These are phyloP conservation scores for Apogon hyalosoma DNA, from an alignment of 2,797 vertebrate genomes.

Conservation along the genomic window DNA sequence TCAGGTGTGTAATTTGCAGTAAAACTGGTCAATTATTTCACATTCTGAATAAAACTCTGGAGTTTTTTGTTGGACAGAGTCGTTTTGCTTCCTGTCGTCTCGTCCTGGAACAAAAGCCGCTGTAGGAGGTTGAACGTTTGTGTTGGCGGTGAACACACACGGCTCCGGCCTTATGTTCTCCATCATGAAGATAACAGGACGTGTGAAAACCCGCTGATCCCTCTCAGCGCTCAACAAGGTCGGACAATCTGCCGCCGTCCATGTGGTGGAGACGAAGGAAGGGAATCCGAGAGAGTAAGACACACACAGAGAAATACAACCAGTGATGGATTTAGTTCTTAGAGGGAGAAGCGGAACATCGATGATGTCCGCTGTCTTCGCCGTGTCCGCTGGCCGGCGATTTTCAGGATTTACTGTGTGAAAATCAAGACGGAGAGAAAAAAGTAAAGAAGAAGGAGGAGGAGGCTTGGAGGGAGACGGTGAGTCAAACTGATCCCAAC, in stretches of 20 bases:
- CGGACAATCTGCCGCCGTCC: slow-evolving; percentile 20
- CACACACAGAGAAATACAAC: slow-evolving; percentile 27
- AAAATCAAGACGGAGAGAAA: slow-evolving; percentile 27
- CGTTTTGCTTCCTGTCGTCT: too few species aligned
- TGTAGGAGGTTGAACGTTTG: not conserved
- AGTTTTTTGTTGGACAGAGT: too few species aligned
- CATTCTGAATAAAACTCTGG: too few species aligned
- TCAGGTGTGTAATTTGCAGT: too few species aligned
- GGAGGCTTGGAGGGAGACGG: slow-evolving; percentile 1
- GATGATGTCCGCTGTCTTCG: slow-evolving; percentile 56
- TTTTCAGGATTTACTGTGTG: slow-evolving; percentile 60
- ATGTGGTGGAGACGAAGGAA: slow-evolving; percentile 11
- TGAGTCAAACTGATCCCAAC: slow-evolving; percentile 4
- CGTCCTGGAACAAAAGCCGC: not conserved
- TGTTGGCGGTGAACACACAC: not conserved
- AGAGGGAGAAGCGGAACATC: slow-evolving; percentile 56
- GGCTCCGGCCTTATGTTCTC: slow-evolving; percentile 17
- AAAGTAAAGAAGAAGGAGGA: not conserved
- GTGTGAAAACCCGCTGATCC: slow-evolving; percentile 50
- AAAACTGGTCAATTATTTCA: too few species aligned
- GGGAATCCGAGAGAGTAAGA: not conserved
- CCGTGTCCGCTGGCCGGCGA: slow-evolving; percentile 24
- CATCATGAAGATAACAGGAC: slow-evolving; percentile 22
- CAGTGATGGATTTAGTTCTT: slow-evolving; percentile 62
- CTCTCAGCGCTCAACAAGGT: slow-evolving; percentile 34